These are phyloP conservation scores for Syritta pipiens DNA, from an alignment of 2,888 invertebrate genomes.

Conservation along the genomic window DNA sequence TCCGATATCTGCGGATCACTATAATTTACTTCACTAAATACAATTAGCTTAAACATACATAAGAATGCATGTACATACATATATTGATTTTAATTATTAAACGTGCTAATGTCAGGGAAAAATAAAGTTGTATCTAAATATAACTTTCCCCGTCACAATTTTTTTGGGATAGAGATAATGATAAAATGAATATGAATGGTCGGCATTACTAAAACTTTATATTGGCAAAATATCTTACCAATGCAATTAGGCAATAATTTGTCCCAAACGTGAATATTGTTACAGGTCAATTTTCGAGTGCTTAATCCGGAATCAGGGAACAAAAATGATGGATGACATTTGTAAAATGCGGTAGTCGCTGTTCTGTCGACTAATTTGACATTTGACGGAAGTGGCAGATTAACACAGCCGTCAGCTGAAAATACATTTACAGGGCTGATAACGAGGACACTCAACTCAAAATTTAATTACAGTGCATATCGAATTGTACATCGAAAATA, in stretches of 20 bases:
- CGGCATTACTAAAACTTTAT: not conserved
- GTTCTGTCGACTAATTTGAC: constrained; percentile 85
- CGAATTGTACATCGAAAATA: too few species aligned
- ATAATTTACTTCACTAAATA: too few species aligned
- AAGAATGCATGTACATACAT: not conserved
- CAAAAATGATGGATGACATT: constrained; percentile 84
- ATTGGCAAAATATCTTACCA: constrained; percentile 82
- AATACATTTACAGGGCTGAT: constrained; percentile 25
- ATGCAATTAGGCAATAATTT: constrained; percentile 83
- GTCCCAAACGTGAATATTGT: constrained; percentile 84
- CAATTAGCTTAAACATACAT: too few species aligned
- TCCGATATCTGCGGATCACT: too few species aligned
- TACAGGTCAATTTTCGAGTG: constrained; percentile 83
- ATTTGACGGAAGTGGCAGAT: constrained; percentile 83
- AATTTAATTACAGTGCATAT: too few species aligned
- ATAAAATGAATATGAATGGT: constrained; percentile 37
- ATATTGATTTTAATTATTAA: too few species aligned
- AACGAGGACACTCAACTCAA: not conserved
- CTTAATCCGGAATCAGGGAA: constrained; percentile 85
- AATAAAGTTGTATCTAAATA: too few species aligned
- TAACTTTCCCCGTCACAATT: not conserved
- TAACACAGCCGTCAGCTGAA: constrained; percentile 85
- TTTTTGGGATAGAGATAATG: not conserved
- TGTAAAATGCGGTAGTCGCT: constrained; percentile 83
- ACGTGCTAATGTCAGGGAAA: too few species aligned